phyloP scores from a whole-genome alignment of 2,113 vertebrate species.

The Synchiropus splendidus region DNA sequence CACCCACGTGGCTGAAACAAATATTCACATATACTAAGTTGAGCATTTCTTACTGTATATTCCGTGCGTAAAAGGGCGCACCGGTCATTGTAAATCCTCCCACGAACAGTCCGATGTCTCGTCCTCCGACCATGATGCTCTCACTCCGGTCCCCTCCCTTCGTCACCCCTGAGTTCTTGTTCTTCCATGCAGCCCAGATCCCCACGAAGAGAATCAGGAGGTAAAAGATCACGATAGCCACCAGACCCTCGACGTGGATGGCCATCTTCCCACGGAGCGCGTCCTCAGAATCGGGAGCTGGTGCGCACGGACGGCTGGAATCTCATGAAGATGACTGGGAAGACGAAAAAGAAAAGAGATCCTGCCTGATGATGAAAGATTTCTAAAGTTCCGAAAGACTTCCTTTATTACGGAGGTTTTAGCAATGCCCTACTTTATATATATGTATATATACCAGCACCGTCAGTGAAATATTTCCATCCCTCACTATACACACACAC shows the following conservation, averaged over 20 bases:
- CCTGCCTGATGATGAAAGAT: too few relatives aligned
- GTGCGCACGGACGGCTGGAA: slow-evolving; percentile 34
- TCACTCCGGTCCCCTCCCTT: slow-evolving; percentile 73
- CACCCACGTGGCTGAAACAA: slow-evolving; percentile 86
- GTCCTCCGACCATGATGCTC: slow-evolving; percentile 90
- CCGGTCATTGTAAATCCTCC: slow-evolving; percentile 98
- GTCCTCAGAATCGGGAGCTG: slow-evolving; percentile 26
- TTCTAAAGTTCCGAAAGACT: too few relatives aligned
- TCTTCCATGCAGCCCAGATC: slow-evolving; percentile 98
- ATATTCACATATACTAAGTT: not conserved
- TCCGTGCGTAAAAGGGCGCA: too few relatives aligned
- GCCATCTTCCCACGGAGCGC: slow-evolving; percentile 63
- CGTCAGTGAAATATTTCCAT: too few relatives aligned
- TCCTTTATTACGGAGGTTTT: too few relatives aligned
- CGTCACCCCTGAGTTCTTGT: slow-evolving; percentile 74
- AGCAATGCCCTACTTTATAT: too few relatives aligned
- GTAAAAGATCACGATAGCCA: slow-evolving; percentile 92
- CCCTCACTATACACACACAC: too few relatives aligned
- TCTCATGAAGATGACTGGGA: slow-evolving; percentile 65
- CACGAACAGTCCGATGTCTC: slow-evolving; percentile 92
- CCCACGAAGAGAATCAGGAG: slow-evolving; percentile 85
- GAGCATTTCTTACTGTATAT: not conserved
- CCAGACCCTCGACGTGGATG: slow-evolving; percentile 84
- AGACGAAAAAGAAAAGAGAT: not conserved
- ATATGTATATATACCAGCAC: too few relatives aligned